A percentile compares a stretch with the other conserved stretches of the same genome.
Conservation (phyloP, 2,888 invertebrate species). For the Coelopa pilipes region DNA sequence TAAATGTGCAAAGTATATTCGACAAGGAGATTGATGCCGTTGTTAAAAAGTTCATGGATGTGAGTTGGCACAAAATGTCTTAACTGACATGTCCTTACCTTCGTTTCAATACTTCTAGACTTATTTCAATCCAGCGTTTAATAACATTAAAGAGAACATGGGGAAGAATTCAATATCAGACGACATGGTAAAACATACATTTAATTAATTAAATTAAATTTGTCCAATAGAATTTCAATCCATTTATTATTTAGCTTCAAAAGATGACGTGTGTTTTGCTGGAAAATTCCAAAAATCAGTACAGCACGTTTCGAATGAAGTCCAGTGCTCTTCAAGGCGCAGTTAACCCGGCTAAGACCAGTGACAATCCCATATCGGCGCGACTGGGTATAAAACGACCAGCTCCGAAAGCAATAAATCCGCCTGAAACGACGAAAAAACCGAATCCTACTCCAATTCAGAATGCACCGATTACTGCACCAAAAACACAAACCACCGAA, state of each 20-base stretch:
- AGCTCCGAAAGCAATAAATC: conserved; percentile 45
- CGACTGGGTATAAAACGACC: conserved; percentile 57
- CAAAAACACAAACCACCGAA: background rate
- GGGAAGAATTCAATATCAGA: conserved; percentile 71
- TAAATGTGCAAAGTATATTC: conserved; percentile 72
- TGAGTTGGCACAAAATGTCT: conserved; percentile 50
- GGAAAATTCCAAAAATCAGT: conserved; percentile 65
- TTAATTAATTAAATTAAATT: too few relatives aligned
- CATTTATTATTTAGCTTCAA: conserved; percentile 51
- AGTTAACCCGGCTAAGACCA: conserved; percentile 1
- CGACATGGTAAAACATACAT: conserved; percentile 67
- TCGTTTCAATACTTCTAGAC: conserved; percentile 68
- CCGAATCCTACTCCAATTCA: background rate
- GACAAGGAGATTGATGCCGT: conserved; percentile 73
- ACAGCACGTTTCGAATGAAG: conserved; percentile 56
- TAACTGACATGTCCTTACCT: conserved; percentile 8
- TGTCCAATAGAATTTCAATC: too few relatives aligned
- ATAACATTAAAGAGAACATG: conserved; percentile 73
- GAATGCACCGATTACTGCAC: conserved; percentile 1
- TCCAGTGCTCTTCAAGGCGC: conserved; percentile 19
- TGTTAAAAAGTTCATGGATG: conserved; percentile 72
- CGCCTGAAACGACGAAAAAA: conserved; percentile 46
- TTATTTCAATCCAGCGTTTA: conserved; percentile 73
- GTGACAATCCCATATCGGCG: conserved; percentile 31
- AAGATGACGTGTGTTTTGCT: conserved; percentile 65